Base-by-base conservation (phyloP, 1,140 invertebrate species). In the Diuraphis noxia region DNA sequence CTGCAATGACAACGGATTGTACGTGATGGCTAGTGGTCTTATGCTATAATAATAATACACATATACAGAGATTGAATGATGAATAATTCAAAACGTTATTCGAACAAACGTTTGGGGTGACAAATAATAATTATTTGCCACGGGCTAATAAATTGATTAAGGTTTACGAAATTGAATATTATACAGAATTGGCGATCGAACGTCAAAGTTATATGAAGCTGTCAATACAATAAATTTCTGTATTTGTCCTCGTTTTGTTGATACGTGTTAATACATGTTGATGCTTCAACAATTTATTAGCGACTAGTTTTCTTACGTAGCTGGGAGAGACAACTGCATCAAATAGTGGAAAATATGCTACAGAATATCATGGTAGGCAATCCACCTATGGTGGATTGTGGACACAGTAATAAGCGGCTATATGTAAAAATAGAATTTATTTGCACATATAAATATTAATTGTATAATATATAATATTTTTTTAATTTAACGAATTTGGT, bases 71-170 rank as follows among this genome's bases (percentile, higher is more conserved):
- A 13, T 34, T 34, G 23, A 34, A 8, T 7, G 46, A 40, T 87
- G 85, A 87, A 87, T 87, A 56, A 87, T 87, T 87, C 85, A 87
- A 38, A 38, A n/a, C 46, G 49, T 56, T 87, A 87, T 56, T 6
- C 25, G 25, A 36, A 30, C 43, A 23, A 85, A 85, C 43, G 84
- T 19, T 38, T 13, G 23, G 43, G 21, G 34, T 52, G 85, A 56
- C 85, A 38, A 87, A 87, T 87, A 87, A 87, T 87, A 30, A 87
- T 87, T 49, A 34, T 46, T 46, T 46, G 41, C 84, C 5, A 23
- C 30, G 41, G 84, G 6, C 19, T 85, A 85, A 85, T 46, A 46
- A 49, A 85, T 85, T 85, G 84, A 85, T 85, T 49, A 23, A 25
- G 5, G 40, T 34, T 30, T 17, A 13, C n/a, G n/a, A 85, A 46